Base-by-base conservation (phyloP, 2,113 vertebrate species). In the Anarrhichthys ocellatus region DNA sequence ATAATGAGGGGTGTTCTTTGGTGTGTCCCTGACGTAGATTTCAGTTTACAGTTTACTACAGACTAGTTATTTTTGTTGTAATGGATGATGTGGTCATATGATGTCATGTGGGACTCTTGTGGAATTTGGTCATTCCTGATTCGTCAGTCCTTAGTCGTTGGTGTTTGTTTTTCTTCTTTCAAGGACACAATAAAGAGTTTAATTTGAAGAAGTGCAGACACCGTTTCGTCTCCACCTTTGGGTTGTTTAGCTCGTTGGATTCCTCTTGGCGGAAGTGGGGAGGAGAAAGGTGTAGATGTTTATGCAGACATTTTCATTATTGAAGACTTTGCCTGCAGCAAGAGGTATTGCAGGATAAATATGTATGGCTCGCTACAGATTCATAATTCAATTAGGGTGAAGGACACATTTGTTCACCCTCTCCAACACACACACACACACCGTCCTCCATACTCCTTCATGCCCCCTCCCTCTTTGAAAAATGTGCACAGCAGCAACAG, bases 271-370 rank as follows among this genome's bases (percentile, higher is more conserved):
- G 18, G 66, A 74, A 73, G 58, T 14, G 17, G 9, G 48, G 83
- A 83, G 75, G 67, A 83, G 56, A 62, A 86, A 86, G 68, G 86
- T 90, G 85, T 86, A 5, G 76, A 84, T 91, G 88, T 92, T 92
- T 88, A 89, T 91, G 85, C 83, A 83, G 88, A 85, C 81, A 40
- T 88, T 84, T 90, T 82, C 81, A 89, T 92, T 91, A 92, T 92
- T 91, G 69, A 93, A 90, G 84, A 76, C 76, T 82, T 52, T 38
- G 83, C 92, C 87, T 83, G 87, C 80, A 87, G 92, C 89, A 50
- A 82, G 70, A 70, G 59, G 58, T 52, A 50, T 73, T 78, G 81
- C 70, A 90, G 67, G 81, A 86, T 88, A 89, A 91, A 92, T 92
- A 89, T 90, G 88, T 86, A 81, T 85, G 74, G 78, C 81, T 90